phyloP scores from a whole-genome alignment of 2,113 vertebrate species.

The Hypanus sabinus region DNA sequence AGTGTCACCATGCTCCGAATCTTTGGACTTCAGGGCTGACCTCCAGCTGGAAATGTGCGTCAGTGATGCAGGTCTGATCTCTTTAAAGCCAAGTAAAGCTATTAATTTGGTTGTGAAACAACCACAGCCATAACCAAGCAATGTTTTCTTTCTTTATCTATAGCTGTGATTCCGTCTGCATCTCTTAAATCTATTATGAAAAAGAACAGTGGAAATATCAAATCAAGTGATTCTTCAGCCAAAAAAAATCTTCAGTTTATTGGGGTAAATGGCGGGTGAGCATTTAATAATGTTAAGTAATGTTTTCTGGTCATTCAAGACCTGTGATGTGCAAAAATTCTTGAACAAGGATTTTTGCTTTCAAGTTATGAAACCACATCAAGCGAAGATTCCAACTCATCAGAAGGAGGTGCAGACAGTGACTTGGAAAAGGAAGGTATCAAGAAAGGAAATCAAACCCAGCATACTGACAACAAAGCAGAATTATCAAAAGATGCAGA shows the following conservation, averaged over 20 bases:
- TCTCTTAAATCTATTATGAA: conserved; percentile 99
- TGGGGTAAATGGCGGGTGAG: conserved; percentile 99
- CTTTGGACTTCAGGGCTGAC: background rate
- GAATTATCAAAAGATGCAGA: background rate
- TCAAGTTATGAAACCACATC: conserved; percentile 89
- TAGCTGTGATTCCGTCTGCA: conserved; percentile 63
- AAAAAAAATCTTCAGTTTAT: conserved; percentile 99
- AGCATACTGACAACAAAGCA: background rate
- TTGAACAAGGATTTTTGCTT: conserved; percentile 46
- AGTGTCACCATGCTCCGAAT: background rate
- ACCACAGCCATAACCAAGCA: background rate
- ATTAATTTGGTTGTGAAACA: background rate
- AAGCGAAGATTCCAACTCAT: conserved; percentile 79
- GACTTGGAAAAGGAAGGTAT: conserved; percentile 48
- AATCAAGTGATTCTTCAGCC: conserved; percentile 73
- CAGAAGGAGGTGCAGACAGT: conserved; percentile 45
- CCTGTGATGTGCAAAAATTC: background rate
- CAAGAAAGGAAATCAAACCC: background rate
- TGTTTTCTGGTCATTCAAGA: background rate
- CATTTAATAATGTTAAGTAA: conserved; percentile 52
- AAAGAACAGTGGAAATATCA: conserved; percentile 83
- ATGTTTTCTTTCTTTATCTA: conserved; percentile 48
- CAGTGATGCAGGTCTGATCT: background rate
- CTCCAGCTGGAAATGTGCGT: background rate
- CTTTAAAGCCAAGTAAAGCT: background rate